Base-by-base conservation (phyloP, 2,888 invertebrate genomes). In the Allygus modestus region DNA sequence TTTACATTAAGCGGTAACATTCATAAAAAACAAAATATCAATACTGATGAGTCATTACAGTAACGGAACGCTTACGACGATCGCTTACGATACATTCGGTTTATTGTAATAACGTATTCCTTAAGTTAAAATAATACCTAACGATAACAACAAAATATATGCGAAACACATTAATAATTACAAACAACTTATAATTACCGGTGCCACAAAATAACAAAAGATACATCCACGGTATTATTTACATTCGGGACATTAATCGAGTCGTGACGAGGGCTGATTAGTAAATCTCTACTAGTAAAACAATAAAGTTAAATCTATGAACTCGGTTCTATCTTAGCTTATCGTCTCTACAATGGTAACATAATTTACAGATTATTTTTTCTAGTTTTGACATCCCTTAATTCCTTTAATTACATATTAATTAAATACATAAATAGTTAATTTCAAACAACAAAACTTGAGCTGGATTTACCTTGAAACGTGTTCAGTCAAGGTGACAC, bases 391-490 rank as follows among this genome's bases (percentile, higher is more conserved):
- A 83, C 83, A 83, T 37, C 51, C 61, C 54, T 51, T 69, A 82
- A 83, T 83, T 83, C 51, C n/a, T 83, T 82, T 77, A 82, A 37
- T 84, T 84, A 85, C 79, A 85, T 79, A 75, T 79, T 31, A 77
- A 85, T 82, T 81, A 84, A 85, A 82, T 83, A 85, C 82, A 85
- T 81, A 81, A 84, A 85, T 69, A 79, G 84, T 83, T 83, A 71
- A 84, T 83, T 79, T 73, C 71, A 85, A 82, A 84, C 71, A 83
- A 85, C 77, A 85, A 84, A 85, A 77, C 83, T 85, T 85, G 85
- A 85, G 85, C 85, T 85, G 84, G 84, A 77, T 81, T 37, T 46
- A 84, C 83, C 37, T 46, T 37, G 82, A 81, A 77, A 33, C 31
- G 43, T 51, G 71, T 61, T 17, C 61, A 43, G 37, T 83, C 83